Conservation (phyloP, 2,797 vertebrate genomes). For the Meriones psammophilus region DNA sequence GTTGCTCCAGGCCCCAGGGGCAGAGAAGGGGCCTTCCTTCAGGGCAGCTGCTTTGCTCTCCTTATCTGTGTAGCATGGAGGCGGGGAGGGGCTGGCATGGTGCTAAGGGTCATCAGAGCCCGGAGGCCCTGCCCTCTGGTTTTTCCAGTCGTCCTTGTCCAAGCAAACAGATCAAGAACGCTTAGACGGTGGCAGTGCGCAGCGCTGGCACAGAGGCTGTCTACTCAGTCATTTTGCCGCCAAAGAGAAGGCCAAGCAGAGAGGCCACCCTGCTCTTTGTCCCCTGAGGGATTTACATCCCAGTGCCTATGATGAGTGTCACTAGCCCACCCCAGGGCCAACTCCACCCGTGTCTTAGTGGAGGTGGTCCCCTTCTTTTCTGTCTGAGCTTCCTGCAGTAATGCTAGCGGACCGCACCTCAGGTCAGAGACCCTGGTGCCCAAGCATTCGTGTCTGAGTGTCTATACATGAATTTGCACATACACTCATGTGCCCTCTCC, state of each 20-base stretch:
- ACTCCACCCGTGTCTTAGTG: fast-evolving
- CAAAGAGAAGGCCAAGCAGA: not conserved
- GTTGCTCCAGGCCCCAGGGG: fast-evolving
- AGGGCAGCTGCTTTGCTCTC: fast-evolving
- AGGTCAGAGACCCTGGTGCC: not conserved
- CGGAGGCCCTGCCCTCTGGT: not conserved
- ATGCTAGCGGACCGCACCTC: not conserved
- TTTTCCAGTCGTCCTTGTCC: not conserved
- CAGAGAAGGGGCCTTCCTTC: not conserved
- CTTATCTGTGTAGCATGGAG: fast-evolving
- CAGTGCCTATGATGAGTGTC: fast-evolving
- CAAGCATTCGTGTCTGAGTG: not conserved
- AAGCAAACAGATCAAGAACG: fast-evolving
- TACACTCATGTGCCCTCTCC: fast-evolving
- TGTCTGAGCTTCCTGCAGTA: not conserved
- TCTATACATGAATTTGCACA: fast-evolving
- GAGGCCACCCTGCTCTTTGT: not conserved
- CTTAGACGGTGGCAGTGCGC: no score
- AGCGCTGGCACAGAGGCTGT: no score
- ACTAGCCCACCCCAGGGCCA: not conserved
- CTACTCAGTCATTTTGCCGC: not conserved
- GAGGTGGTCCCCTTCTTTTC: no score
- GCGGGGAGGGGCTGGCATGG: fast-evolving
- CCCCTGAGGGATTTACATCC: fast-evolving
- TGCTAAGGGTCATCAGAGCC: fast-evolving